phyloP scores from a whole-genome alignment of 2,888 invertebrate genomes.

The Pyrgus malvae region DNA sequence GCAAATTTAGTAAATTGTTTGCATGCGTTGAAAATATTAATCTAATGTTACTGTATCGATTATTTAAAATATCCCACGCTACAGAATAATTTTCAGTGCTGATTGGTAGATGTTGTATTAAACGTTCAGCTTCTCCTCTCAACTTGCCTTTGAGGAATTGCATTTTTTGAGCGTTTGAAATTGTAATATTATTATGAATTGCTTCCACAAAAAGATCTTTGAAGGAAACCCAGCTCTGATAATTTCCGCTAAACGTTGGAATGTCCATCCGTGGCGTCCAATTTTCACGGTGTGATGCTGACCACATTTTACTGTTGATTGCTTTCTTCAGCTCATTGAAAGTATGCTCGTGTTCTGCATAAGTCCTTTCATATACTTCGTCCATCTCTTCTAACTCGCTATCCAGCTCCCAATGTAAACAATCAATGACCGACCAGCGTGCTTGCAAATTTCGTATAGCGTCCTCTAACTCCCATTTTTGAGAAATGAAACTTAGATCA shows the following conservation, averaged over 20 bases:
- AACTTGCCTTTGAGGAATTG: constrained; percentile 1
- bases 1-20: neutral
- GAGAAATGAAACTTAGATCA: neutral
- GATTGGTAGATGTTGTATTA: constrained; percentile 1
- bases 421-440: neutral
- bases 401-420: constrained; percentile 2
- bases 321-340: neutral
- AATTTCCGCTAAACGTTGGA: constrained; percentile 1
- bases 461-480: constrained; percentile 1
- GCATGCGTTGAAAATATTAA: neutral
- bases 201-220: constrained; percentile 2
- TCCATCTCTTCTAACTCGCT: neutral
- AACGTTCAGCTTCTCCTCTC: constrained; percentile 3
- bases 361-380: no score
- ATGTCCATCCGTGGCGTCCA: constrained; percentile 8
- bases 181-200: neutral
- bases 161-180: constrained; percentile 10
- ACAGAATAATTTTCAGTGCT: constrained; percentile 2
- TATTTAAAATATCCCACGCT: constrained; percentile 8
- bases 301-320: neutral
- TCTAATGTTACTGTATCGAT: neutral
- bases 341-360: neutral
- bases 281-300: constrained; percentile 5
- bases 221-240: constrained; percentile 2
- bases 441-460: neutral